Evolutionary conservation across 2,888 invertebrate species (phyloP).

Genomic region (Diabrotica balteata): DNA sequence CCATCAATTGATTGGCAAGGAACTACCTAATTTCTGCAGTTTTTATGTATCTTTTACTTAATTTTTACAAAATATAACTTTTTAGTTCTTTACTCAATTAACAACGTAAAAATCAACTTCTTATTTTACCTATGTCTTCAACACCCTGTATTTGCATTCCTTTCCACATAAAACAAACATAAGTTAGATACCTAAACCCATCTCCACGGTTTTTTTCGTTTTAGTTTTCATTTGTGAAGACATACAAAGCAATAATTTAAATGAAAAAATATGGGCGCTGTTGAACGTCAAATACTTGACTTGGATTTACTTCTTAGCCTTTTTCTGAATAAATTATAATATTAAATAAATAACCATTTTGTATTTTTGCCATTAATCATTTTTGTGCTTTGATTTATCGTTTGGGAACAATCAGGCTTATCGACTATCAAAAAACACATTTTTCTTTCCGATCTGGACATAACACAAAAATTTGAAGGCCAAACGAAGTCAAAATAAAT

Average conservation of each 20-base stretch:
- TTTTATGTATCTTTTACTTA: too few species aligned
- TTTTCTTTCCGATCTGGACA: slow-evolving; percentile 23
- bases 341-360: slow-evolving; percentile 52
- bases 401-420: slow-evolving; percentile 30
- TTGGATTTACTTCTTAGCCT: slow-evolving; percentile 53
- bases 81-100: too few species aligned
- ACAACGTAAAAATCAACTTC: too few species aligned
- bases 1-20: too few species aligned
- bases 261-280: slow-evolving; percentile 56
- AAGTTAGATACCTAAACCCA: background rate
- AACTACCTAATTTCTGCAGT: too few species aligned
- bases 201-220: slow-evolving; percentile 9
- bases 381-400: slow-evolving; percentile 49
- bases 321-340: slow-evolving; percentile 55
- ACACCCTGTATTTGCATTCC: too few species aligned
- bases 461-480: slow-evolving; percentile 28
- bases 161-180: background rate
- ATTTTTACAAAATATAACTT: too few species aligned
- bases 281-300: slow-evolving; percentile 51
- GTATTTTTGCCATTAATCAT: slow-evolving; percentile 47
- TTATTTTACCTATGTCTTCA: too few species aligned
- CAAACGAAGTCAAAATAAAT: slow-evolving; percentile 26
- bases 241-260: slow-evolving; percentile 51
- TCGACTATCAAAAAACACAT: slow-evolving; percentile 32
- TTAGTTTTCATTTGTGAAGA: slow-evolving; percentile 17